Conservation (phyloP, 2,797 vertebrate species). For the Nasua narica region DNA sequence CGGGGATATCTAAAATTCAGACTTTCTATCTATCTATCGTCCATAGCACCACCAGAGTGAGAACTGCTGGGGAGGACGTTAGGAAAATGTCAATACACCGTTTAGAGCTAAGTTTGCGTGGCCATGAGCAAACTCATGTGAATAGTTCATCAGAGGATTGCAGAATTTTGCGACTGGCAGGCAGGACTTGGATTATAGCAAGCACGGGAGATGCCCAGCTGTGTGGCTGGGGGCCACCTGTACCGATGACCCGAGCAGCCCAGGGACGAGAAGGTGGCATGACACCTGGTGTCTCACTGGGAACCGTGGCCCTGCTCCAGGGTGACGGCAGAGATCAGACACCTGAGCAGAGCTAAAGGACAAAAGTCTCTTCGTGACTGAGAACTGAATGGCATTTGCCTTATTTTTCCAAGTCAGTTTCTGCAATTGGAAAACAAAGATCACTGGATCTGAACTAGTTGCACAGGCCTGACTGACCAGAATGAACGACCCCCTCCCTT, state of each 20-base stretch:
- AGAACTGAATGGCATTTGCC: slow-evolving; percentile 10
- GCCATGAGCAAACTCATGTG: background rate
- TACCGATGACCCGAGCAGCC: background rate
- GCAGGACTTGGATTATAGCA: slow-evolving; percentile 25
- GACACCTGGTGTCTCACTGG: background rate
- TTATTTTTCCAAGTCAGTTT: slow-evolving; percentile 47
- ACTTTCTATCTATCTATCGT: background rate
- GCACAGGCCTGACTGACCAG: slow-evolving; percentile 32
- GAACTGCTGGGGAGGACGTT: background rate
- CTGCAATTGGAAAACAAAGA: background rate
- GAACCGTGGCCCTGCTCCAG: slow-evolving; percentile 16
- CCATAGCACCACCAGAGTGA: background rate
- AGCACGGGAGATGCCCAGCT: slow-evolving; percentile 1
- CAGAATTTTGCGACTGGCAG: slow-evolving; percentile 29
- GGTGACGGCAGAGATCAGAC: background rate
- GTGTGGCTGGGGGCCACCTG: background rate
- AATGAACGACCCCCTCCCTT: background rate
- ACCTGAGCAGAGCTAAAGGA: background rate
- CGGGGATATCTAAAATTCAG: background rate
- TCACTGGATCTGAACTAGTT: background rate
- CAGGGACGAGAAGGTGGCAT: background rate
- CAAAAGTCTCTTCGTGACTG: slow-evolving; percentile 15
- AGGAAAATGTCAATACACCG: background rate
- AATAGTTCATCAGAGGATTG: background rate
- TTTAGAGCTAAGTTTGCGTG: background rate